Base-by-base conservation (phyloP, 2,888 invertebrate species). In the Emesis castigata region DNA sequence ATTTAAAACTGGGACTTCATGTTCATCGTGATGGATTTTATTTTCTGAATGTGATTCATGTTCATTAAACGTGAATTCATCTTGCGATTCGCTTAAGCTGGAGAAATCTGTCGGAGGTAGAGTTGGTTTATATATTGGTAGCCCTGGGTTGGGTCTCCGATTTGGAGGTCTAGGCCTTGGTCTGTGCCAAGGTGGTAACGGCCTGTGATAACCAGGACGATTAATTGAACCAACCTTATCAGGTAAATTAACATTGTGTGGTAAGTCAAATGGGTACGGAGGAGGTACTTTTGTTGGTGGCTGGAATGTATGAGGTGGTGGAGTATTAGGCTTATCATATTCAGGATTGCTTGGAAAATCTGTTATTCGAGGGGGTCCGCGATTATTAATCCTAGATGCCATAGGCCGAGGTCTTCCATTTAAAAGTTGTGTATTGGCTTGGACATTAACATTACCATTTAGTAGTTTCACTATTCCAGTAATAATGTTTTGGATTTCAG, bases 401-500 rank as follows among this genome's bases (percentile, higher is more conserved):
- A 97, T 93, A 0, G 98, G 98, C 14, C 98, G 94, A 14, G 97
- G 97, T 75, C 98, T 95, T 0, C 96, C 96, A 34, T 92, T 92
- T 1, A 94, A 66, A 3, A 96, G 93, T 75, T 97, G 97, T 0
- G 98, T 97, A 85, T 98, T 98, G 0, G 98, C 98, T 90, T 97
- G 98, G 0, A 98, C 98, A 87, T 98, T 98, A 0, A 98, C 98
- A 87, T 98, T 98, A 0, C 98, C 98, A 83, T 99, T 98, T 1
- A 99, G 93, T 11, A 99, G 91, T 90, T 98, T 98, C 0, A 98
- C 98, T 68, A 99, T 98, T 8, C 98, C 98, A 1, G 98, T 98
- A 44, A 99, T 98, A 34, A 99, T 98, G 88, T 99, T 98, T 91
- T 98, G 98, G 75, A 99, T 98, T 89, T 98, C 98, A 0, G 93